phyloP scores from a whole-genome alignment of 1,140 invertebrate genomes.

The Pseudomyrmex sp. region DNA sequence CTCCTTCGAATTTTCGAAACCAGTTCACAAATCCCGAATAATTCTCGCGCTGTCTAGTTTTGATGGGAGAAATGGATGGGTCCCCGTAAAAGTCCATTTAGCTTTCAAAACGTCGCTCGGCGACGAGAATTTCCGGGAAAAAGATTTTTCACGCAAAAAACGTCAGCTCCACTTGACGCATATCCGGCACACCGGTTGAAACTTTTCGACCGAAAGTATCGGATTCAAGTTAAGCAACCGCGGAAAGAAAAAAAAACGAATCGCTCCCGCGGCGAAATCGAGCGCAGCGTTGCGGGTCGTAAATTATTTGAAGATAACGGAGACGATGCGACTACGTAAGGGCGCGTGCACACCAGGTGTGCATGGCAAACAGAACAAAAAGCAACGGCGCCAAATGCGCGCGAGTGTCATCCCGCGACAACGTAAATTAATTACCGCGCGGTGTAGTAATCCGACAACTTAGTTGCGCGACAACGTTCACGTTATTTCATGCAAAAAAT shows the following conservation, averaged over 20 bases:
- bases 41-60: too few species aligned
- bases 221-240: neutral
- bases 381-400: neutral
- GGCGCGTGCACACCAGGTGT: neutral
- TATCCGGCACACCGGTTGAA: neutral
- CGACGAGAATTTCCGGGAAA: neutral
- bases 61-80: neutral
- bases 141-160: neutral
- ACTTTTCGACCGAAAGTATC: neutral
- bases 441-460: too few species aligned
- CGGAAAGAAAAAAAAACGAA: neutral
- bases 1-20: neutral
- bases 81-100: neutral
- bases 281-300: slow-evolving; percentile 15
- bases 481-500: too few species aligned
- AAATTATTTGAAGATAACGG: slow-evolving; percentile 39
- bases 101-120: slow-evolving; percentile 10
- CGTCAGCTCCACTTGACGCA: neutral
- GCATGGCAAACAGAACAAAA: neutral
- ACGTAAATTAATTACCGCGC: slow-evolving; percentile 20
- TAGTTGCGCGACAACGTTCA: too few species aligned
- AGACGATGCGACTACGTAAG: slow-evolving; percentile 29
- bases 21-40: neutral
- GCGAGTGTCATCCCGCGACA: neutral
- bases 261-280: slow-evolving; percentile 11